Base-by-base conservation (phyloP, 2,797 vertebrate species). In the Orestias chungarensis region DNA sequence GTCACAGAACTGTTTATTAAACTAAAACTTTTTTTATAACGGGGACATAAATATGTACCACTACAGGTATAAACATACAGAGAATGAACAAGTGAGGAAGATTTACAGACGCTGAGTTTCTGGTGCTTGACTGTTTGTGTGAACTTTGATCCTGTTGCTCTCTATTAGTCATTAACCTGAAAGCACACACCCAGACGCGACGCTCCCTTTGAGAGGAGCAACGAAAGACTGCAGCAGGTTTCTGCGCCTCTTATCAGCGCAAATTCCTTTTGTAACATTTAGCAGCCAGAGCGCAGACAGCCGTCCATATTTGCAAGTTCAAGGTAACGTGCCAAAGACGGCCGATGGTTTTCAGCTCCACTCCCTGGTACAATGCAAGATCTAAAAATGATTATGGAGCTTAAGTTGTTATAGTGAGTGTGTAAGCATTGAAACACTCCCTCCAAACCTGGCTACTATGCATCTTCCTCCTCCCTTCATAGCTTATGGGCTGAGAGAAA, bases 111-210 rank as follows among this genome's bases (percentile, higher is more conserved):
- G 55, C 31, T 14, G 50, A 75, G 47, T 83, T 85, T 86, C 82
- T 73, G 80, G 43, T 72, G 82, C 73, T 81, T 65, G 23, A 50
- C 75, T 78, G 79, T 68, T 70, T 62, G 57, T 73, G 74, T 85
- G 88, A 89, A 91, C 91, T 91, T 92, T 87, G 90, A 76, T 82
- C 89, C 85, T 68, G 7, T 55, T 71, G 67, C 69, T 44, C 82
- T 90, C 74, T 78, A 91, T 94, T 91, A 94, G 85, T 93, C 88
- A 95, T 95, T 94, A 94, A 95, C 92, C 89, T 86, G 86, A 91
- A 79, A 80, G 79, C 82, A 90, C 89, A 91, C 89, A 92, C 86
- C 83, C 82, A 80, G 57, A 81, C 71, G 82, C 76, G 80, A 83
- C 84, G 86, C 89, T 89, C 80, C 66, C 64, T 74, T 50, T 57